Conservation (phyloP, 2,888 invertebrate genomes). For the Plebejus melissa region DNA sequence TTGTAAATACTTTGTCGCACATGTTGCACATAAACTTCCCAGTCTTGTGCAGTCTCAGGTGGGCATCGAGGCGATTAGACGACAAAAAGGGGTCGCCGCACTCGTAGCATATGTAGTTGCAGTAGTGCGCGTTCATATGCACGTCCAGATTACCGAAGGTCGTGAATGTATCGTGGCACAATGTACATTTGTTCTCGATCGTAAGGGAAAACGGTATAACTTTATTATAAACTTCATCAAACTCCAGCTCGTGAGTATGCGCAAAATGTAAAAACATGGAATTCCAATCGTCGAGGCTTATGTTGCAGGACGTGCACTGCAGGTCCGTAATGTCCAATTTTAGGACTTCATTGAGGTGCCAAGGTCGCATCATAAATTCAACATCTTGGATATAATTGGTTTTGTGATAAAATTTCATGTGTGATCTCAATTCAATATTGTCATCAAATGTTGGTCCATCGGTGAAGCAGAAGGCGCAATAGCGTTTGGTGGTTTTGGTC, state of each 20-base stretch:
- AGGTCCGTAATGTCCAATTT: conserved; percentile 23
- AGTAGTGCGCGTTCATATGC: conserved; percentile 63
- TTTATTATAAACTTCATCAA: conserved; percentile 21
- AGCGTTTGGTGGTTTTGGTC: conserved; percentile 42
- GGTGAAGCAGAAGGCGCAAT: conserved; percentile 34
- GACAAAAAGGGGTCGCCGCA: conserved; percentile 56
- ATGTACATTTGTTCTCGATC: not conserved
- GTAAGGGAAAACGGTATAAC: conserved; percentile 26
- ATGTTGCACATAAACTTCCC: conserved; percentile 9
- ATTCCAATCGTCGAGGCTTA: conserved; percentile 18
- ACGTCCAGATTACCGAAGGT: conserved; percentile 49
- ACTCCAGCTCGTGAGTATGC: not conserved
- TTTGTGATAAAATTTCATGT: not conserved
- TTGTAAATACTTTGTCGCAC: conserved; percentile 9
- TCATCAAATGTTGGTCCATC: conserved; percentile 56
- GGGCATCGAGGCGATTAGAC: not conserved
- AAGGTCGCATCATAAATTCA: conserved; percentile 20
- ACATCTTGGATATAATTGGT: conserved; percentile 2
- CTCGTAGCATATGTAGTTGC: conserved; percentile 54
- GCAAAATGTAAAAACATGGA: conserved; percentile 27
- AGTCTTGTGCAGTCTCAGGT: conserved; percentile 6
- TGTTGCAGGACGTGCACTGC: conserved; percentile 10
- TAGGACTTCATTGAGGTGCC: not conserved
- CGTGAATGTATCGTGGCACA: not conserved
- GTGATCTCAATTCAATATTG: conserved; percentile 41